These are phyloP conservation scores for Elephas maximus DNA, from an alignment of 2,113 vertebrate genomes.

Conservation along the genomic window DNA sequence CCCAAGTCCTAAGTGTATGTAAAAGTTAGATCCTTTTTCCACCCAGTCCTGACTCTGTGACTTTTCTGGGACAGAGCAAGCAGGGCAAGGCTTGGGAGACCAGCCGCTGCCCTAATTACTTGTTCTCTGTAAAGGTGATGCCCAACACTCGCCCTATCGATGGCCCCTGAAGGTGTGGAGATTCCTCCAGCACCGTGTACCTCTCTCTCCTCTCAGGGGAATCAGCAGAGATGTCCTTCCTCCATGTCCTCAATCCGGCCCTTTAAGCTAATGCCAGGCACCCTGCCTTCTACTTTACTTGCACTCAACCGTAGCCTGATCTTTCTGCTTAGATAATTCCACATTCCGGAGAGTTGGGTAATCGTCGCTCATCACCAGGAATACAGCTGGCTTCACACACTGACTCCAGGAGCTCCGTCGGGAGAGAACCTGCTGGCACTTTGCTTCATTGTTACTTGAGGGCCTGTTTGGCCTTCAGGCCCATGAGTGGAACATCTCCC, in stretches of 20 bases:
- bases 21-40: not conserved
- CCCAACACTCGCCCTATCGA: rapidly evolving
- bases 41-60: not conserved
- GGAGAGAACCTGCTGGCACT: not conserved
- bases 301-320: not conserved
- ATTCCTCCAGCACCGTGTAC: not conserved
- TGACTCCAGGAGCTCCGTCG: not conserved
- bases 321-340: slow-evolving; percentile 50
- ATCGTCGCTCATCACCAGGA: not conserved
- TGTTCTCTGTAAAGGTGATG: not conserved
- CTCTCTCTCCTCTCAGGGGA: not conserved
- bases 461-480: not conserved
- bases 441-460: not conserved
- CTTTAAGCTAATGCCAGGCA: not conserved
- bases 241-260: not conserved
- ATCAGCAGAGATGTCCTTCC: not conserved
- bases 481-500: not conserved
- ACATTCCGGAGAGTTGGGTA: not conserved
- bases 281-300: slow-evolving; percentile 14
- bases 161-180: not conserved
- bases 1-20: not conserved
- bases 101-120: not conserved
- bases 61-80: not conserved
- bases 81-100: not conserved
- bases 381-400: not conserved